phyloP scores from a whole-genome alignment of 2,113 vertebrate genomes.

The Lagenorhynchus albirostris region DNA sequence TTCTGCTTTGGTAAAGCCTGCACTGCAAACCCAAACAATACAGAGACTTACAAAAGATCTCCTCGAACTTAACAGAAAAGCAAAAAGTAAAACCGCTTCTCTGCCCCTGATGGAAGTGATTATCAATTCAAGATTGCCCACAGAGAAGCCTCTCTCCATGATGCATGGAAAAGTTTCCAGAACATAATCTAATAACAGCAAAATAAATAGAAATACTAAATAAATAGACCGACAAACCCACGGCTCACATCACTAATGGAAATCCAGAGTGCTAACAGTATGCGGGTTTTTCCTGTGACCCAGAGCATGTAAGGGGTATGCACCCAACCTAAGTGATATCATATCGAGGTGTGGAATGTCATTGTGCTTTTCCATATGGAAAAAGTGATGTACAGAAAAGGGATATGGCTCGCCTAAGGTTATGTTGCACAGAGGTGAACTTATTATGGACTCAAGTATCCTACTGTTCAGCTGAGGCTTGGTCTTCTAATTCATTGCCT shows the following conservation, averaged over 20 bases:
- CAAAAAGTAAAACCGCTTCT: not conserved
- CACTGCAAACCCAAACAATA: not conserved
- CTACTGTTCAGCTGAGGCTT: not conserved
- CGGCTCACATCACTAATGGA: constrained; percentile 2
- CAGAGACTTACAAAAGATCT: not conserved
- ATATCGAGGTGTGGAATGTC: not conserved
- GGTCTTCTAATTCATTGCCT: not conserved
- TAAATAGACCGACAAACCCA: not conserved
- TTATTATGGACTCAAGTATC: not conserved
- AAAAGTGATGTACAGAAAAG: not conserved
- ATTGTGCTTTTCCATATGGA: not conserved
- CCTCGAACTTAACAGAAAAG: not conserved
- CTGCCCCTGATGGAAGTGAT: constrained; percentile 58
- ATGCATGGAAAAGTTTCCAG: constrained; percentile 59
- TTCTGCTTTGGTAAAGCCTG: not conserved
- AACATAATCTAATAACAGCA: constrained; percentile 64
- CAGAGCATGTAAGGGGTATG: not conserved
- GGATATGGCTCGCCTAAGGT: not conserved
- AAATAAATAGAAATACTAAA: constrained; percentile 60
- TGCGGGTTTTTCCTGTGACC: constrained; percentile 46
- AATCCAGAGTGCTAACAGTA: constrained; percentile 28
- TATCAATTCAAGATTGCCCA: constrained; percentile 39
- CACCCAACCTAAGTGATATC: not conserved
- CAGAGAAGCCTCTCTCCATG: constrained; percentile 49
- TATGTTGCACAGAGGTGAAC: not conserved